Evolutionary conservation across 1,140 invertebrate genomes (phyloP), one percentile per base, ranked within the genome.

Genomic region (Leguminivora glycinivorella): DNA sequence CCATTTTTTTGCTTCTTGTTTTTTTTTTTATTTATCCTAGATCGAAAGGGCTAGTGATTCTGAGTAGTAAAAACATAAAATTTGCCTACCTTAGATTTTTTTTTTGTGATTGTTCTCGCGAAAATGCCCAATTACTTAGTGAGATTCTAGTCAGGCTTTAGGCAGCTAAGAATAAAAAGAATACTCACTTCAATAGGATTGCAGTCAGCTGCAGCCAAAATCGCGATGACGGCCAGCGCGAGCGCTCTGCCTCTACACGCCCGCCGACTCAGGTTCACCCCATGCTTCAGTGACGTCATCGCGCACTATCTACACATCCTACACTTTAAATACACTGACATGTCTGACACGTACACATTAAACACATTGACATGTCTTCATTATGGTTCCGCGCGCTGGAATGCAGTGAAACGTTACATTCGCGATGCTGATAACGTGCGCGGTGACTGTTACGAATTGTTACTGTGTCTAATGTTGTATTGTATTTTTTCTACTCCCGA

Each of bases 271-370:
- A 93, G 80, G 77, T 93, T 93, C 63, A 93, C 93, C 69, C 92
- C 89, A 82, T 93, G 93, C 81, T 91, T 87, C 68, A 94, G 84
- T 38, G 92, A 93, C 88, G 92, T 91, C 92, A 93, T 93, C 72
- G 75, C 84, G 86, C 88, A 83, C 91, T 86, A 86, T 76, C 74
- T 71, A 74, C 83, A 86, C 87, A 83, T 78, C 76, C 74, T 71
- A 74, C 83, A 86, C 87, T 83, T 78, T 78, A 69, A 74, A 34
- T 67, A 74, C 74, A 74, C 77, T 40, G 79, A 75, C 80, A 78
- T 76, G 75, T 74, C 47, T 52, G n/a, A n/a, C n/a, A n/a, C n/a
- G n/a, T n/a, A n/a, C 83, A 86, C 87, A 83, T 78, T 78, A 69
- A 74, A 34, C 68, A 74, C 74, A 74, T 76, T 40, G 79, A 75